phyloP scores from a whole-genome alignment of 2,888 invertebrate genomes.

The Cenopis cana region DNA sequence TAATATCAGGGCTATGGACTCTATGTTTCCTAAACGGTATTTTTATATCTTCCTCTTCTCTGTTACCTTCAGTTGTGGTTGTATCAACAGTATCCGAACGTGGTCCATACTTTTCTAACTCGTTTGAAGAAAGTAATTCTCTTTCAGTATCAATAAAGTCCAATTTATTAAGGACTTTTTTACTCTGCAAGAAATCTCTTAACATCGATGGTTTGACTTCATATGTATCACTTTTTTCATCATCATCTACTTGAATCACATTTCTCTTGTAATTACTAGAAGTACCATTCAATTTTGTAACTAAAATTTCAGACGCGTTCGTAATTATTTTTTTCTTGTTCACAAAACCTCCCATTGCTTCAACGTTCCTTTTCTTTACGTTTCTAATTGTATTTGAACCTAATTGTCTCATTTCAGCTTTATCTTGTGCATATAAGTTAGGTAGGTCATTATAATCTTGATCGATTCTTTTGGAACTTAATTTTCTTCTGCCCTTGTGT shows the following conservation, averaged over 20 bases:
- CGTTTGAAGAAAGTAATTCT: not conserved
- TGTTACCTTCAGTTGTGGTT: not conserved
- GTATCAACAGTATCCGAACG: not conserved
- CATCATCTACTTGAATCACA: not conserved
- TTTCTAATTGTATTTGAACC: not conserved
- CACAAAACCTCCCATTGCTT: not conserved
- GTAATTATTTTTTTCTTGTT: not conserved
- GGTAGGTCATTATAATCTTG: slow-evolving; percentile 36
- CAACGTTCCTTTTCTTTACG: not conserved
- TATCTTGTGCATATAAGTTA: not conserved
- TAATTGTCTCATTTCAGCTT: not conserved
- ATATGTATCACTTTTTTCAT: not conserved
- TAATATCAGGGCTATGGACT: not conserved
- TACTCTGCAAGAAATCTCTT: slow-evolving; percentile 4
- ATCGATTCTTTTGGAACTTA: slow-evolving; percentile 52
- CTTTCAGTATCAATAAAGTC: slow-evolving; percentile 13
- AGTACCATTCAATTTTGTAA: not conserved
- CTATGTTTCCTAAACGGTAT: not conserved
- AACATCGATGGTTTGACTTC: slow-evolving; percentile 1
- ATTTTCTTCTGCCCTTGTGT: slow-evolving; percentile 57
- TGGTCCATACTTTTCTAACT: not conserved
- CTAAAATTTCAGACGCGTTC: not conserved
- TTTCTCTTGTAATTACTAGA: not conserved
- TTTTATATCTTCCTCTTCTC: slow-evolving; percentile 6
- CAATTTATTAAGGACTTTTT: not conserved